Percentiles rank a stretch among this genome's conserved stretches.
Conservation (phyloP, 1,140 invertebrate species). For the Polypedilum vanderplanki region DNA sequence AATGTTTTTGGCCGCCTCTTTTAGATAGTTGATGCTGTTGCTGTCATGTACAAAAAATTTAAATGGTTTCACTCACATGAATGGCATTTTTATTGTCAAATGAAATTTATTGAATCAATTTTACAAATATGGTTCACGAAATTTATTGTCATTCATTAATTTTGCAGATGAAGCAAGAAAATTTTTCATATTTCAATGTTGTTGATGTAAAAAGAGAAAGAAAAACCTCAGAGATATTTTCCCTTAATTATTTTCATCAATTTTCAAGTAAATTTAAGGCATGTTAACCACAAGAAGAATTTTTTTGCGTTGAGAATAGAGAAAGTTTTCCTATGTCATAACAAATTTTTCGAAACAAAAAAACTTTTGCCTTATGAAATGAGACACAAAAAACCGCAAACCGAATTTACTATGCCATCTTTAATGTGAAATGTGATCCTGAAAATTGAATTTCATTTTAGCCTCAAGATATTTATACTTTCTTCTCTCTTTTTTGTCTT, state of each 20-base stretch:
- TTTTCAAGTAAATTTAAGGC: background rate
- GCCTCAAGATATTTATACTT: background rate
- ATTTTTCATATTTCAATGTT: background rate
- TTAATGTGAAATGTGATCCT: constrained; percentile 9
- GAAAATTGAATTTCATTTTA: background rate
- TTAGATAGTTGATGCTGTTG: background rate
- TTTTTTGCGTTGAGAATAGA: background rate
- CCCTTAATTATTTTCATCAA: background rate
- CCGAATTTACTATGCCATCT: background rate
- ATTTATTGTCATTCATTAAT: background rate
- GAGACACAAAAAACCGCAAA: background rate
- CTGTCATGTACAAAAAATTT: background rate
- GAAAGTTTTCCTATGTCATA: background rate
- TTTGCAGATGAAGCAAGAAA: background rate
- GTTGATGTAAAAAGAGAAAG: background rate
- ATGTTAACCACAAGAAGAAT: background rate
- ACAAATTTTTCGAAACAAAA: no score
- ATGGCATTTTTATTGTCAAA: background rate
- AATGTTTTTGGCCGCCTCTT: background rate
- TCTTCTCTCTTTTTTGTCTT: background rate
- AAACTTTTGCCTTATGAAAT: no score
- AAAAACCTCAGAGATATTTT: background rate
- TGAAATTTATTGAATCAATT: background rate
- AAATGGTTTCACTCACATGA: background rate
- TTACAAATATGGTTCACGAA: background rate